These are phyloP conservation scores for Champsocephalus gunnari DNA, from an alignment of 2,797 vertebrate genomes.

Conservation along the genomic window DNA sequence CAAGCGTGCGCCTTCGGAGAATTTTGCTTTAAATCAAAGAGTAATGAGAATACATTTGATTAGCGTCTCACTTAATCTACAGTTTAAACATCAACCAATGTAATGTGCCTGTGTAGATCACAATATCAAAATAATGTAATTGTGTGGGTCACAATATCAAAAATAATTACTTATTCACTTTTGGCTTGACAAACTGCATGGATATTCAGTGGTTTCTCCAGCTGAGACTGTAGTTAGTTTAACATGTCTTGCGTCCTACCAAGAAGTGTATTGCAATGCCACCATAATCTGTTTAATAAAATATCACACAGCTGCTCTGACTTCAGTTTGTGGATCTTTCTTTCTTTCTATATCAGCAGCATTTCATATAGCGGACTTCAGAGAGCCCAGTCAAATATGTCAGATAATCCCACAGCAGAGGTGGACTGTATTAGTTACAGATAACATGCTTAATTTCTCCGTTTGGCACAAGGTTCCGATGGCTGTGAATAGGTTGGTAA, in stretches of 20 bases:
- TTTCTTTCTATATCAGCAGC: slow-evolving; percentile 15
- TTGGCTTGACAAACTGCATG: background rate
- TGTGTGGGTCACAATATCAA: background rate
- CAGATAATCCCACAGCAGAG: slow-evolving; percentile 63
- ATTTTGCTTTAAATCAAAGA: slow-evolving; percentile 11
- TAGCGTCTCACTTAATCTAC: slow-evolving; percentile 23
- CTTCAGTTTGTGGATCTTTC: slow-evolving; percentile 18
- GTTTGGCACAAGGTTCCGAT: slow-evolving; percentile 41
- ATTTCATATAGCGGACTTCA: slow-evolving; percentile 32
- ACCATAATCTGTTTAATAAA: slow-evolving; percentile 46
- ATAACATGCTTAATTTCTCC: slow-evolving; percentile 68
- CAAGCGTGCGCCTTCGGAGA: background rate
- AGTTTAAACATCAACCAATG: slow-evolving; percentile 13
- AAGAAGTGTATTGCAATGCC: slow-evolving; percentile 20
- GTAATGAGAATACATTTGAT: slow-evolving; percentile 24
- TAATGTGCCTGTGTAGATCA: background rate
- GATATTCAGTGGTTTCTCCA: background rate
- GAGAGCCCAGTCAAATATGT: slow-evolving; percentile 51
- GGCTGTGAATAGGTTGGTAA: slow-evolving; percentile 60
- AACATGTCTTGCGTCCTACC: slow-evolving; percentile 24
- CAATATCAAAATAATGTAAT: background rate
- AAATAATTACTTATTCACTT: background rate
- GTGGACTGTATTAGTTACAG: slow-evolving; percentile 72
- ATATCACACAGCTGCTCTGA: slow-evolving; percentile 40
- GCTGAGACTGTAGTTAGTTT: slow-evolving; percentile 27